Conservation (phyloP, 1,140 invertebrate genomes). For the Drusus annulatus region DNA sequence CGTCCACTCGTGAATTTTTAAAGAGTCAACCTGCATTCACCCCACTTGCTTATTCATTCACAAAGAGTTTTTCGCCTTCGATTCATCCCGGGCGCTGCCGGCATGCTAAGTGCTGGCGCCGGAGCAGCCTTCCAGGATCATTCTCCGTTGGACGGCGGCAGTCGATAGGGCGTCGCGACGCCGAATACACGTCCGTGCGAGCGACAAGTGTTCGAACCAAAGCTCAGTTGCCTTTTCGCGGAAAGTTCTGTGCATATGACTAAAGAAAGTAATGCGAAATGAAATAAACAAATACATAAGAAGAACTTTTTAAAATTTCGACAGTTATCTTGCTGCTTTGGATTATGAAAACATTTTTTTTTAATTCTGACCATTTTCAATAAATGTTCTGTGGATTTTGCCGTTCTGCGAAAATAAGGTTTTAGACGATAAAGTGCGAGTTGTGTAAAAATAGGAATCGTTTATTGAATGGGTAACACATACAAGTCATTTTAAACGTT, state of each 20-base stretch:
- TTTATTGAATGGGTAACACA: too few species aligned
- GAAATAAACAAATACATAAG: too few species aligned
- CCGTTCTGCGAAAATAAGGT: background rate
- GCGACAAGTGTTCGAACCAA: background rate
- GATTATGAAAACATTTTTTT: background rate
- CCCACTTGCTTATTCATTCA: slow-evolving; percentile 22
- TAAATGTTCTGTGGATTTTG: slow-evolving; percentile 7
- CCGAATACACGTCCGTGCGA: slow-evolving; percentile 13
- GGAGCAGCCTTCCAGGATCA: slow-evolving; percentile 22
- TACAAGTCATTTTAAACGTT: too few species aligned
- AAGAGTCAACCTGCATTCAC: background rate
- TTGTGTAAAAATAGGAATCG: too few species aligned
- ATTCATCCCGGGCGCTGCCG: background rate
- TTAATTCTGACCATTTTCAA: background rate
- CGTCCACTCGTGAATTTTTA: too few species aligned
- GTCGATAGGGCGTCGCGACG: slow-evolving; percentile 43
- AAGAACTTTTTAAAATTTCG: background rate
- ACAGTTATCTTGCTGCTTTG: background rate
- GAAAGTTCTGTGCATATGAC: background rate
- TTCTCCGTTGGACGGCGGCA: slow-evolving; percentile 9
- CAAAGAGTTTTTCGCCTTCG: slow-evolving; percentile 15
- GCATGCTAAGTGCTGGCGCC: slow-evolving; percentile 12
- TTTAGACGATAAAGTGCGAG: too few species aligned
- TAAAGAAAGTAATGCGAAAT: background rate
- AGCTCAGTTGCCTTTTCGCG: slow-evolving; percentile 17